Evolutionary conservation across 2,888 invertebrate species (phyloP), one percentile per base, ranked within the genome.

Genomic region (Chloromyia formosa): DNA sequence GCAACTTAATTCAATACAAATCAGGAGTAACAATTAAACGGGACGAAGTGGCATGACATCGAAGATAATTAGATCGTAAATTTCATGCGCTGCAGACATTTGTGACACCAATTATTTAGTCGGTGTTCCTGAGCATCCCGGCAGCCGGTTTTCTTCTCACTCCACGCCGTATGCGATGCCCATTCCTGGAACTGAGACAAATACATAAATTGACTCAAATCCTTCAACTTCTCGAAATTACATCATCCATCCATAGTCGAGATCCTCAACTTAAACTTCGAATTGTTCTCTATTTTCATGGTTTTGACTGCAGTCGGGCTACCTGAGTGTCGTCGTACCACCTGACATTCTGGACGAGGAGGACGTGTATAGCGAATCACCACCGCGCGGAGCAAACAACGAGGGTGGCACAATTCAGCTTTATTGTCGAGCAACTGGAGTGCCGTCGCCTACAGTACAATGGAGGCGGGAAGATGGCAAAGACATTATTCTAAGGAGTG

Each of bases 321-420:
- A 91, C 82, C 88, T 96, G 82, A 92, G 94, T 83, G 95, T 96
- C 78, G 93, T 94, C 77, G 93, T 94, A 80, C 94, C 95, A 12
- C 95, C 95, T 71, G 94, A 95, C 85, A 94, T 95, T 79, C 87
- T 94, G 79, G 92, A 94, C 85, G 82, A 83, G 53, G 83, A 83
- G 1, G 85, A 84, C 12, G 80, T 82, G 75, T 76, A 76, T 45
- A 78, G 78, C 53, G 77, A 78, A 7, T 81, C 81, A 64, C 80
- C 82, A 7, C 91, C 93, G 75, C 91, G 92, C 79, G 91, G 93
- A 79, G 92, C 94, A 53, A 91, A 93, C 7, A 88, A 91, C 71
- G 95, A 95, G 83, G 93, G 94, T 3, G 94, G 94, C 42, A 91
- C 90, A 76, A 90, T 94, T 76, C 87, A 91, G 75, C 87, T 95